Percentiles rank a stretch among this genome's conserved stretches.
Conservation (phyloP, 2,888 invertebrate species). For the Callyntrura guangdongensis region DNA sequence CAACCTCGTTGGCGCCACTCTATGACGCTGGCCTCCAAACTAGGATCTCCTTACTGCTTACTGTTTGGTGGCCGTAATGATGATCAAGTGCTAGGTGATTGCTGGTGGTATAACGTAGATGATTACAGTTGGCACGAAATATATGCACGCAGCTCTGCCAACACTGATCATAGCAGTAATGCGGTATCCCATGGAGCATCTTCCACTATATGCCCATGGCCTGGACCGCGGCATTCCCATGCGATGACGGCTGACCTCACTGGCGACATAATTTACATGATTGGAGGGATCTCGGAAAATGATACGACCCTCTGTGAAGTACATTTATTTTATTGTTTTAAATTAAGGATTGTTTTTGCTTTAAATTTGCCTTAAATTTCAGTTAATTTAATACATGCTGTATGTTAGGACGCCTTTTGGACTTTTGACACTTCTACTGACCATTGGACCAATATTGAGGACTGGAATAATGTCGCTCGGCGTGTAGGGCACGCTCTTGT, state of each 20-base stretch:
- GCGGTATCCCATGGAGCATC: background rate
- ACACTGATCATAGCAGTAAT: background rate
- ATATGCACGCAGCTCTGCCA: background rate
- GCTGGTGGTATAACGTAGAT: conserved; percentile 80
- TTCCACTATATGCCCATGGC: conserved; percentile 12
- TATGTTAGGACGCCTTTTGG: conserved; percentile 80
- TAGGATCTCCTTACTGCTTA: conserved; percentile 68
- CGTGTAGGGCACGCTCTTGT: conserved; percentile 80
- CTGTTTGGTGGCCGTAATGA: conserved; percentile 82
- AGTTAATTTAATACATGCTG: no score
- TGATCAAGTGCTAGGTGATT: conserved; percentile 78
- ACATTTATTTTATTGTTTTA: no score
- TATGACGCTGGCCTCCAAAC: conserved; percentile 70
- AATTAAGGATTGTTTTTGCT: no score
- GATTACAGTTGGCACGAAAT: conserved; percentile 77
- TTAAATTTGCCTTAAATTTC: no score
- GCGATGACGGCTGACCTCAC: conserved; percentile 67
- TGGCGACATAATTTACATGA: conserved; percentile 73
- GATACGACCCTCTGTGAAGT: conserved; percentile 77
- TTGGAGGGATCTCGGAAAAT: conserved; percentile 81
- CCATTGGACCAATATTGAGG: conserved; percentile 78
- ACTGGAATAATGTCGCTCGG: conserved; percentile 66
- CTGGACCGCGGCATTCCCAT: conserved; percentile 81
- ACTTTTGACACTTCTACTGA: conserved; percentile 60
- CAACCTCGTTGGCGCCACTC: conserved; percentile 82